Evolutionary conservation across 2,113 vertebrate species (phyloP).

Genomic region (Myxocyprinus asiaticus): DNA sequence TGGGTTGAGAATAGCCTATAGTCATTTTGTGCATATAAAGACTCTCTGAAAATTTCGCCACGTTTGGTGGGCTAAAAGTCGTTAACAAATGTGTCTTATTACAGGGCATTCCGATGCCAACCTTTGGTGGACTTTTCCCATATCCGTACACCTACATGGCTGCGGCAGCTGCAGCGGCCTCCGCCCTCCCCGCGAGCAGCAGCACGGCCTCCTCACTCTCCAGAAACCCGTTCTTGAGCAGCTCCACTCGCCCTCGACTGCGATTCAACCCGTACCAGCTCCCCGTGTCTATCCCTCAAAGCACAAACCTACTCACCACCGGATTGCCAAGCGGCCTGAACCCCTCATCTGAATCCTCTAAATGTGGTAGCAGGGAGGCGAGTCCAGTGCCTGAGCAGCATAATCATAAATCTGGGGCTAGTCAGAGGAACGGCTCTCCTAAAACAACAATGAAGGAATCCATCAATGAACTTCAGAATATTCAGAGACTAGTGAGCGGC

Average conservation of each 20-base stretch:
- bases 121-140: conserved; percentile 95
- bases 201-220: conserved; percentile 83
- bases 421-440: conserved; percentile 79
- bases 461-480: conserved; percentile 95
- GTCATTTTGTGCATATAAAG: background rate
- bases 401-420: conserved; percentile 78
- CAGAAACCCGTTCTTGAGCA: conserved; percentile 90
- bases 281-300: conserved; percentile 88
- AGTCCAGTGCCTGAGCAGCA: conserved; percentile 87
- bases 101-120: conserved; percentile 98
- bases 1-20: background rate
- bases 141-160: conserved; percentile 99
- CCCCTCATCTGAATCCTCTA: conserved; percentile 82
- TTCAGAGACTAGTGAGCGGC: conserved; percentile 98
- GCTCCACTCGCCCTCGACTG: conserved; percentile 83
- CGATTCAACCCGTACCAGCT: conserved; percentile 98
- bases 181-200: conserved; percentile 82
- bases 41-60: background rate
- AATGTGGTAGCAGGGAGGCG: conserved; percentile 84
- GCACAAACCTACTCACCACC: conserved; percentile 84
- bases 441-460: conserved; percentile 88
- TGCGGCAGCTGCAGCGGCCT: conserved; percentile 88
- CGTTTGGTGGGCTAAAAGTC: background rate
- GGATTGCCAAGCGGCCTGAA: conserved; percentile 78
- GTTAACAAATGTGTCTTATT: conserved; percentile 33